Base-by-base conservation (phyloP, 2,797 vertebrate genomes). In the Gobionotothen gibberifrons region DNA sequence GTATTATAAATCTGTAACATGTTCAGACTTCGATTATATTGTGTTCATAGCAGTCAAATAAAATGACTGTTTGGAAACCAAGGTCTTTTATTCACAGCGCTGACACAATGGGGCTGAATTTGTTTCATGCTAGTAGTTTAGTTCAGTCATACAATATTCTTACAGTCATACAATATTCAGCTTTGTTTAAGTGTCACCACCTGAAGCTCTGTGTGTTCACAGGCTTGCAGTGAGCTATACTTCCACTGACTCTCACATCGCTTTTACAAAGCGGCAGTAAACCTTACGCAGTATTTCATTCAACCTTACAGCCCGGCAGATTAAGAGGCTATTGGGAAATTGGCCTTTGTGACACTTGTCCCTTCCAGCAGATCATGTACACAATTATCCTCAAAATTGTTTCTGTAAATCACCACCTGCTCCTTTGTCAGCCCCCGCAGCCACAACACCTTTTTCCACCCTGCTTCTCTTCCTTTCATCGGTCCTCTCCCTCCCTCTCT, bases 341-440 rank as follows among this genome's bases (percentile, higher is more conserved):
- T 70, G 55, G 60, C 80, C 71, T 70, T 69, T 52, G 58, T 79
- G 76, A 73, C 76, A 58, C 74, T 72, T 79, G 75, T 84, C 74
- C 55, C 86, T 85, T 70, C 79, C 54, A 77, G 77, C 76, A 64
- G 62, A 88, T 90, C 79, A 85, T 86, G 84, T 85, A 49, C 78
- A 86, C 86, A 90, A 91, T 92, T 92, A 89, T 91, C 88, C 63
- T 72, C 42, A 51, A 85, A 89, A 93, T 88, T 85, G 87, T 90
- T 79, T 82, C 76, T 36, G 84, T 89, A 86, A 89, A 87, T 88
- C 85, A 83, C 78, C 88, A 87, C 76, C 90, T 90, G 86, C 80
- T 85, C 66, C 79, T 78, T 72, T 69, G 79, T 83, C 75, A 69
- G 84, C 56, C 43, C 73, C 64, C 1, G 14, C 88, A 83, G 83